Evolutionary conservation across 1,140 invertebrate genomes (phyloP).

Genomic region (Drosophila melanica): DNA sequence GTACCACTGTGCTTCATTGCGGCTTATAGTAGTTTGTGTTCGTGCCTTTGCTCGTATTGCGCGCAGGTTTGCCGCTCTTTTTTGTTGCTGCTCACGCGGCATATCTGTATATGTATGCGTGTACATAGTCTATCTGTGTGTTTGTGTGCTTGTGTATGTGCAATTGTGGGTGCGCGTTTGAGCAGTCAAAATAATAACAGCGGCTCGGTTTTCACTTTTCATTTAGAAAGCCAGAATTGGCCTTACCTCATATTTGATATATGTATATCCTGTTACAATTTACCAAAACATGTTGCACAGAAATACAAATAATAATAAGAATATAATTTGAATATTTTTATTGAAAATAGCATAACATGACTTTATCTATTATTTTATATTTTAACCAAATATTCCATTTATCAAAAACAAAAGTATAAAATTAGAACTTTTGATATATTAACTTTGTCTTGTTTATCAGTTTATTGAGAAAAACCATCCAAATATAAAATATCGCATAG

Average conservation of each 20-base stretch:
- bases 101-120: slow-evolving; percentile 28
- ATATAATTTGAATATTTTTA: too few relatives aligned
- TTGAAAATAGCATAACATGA: too few relatives aligned
- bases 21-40: slow-evolving; percentile 26
- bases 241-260: slow-evolving; percentile 34
- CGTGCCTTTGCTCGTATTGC: slow-evolving; percentile 39
- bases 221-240: slow-evolving; percentile 35
- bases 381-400: too few relatives aligned
- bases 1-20: slow-evolving; percentile 13
- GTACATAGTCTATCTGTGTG: slow-evolving; percentile 9
- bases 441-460: too few relatives aligned
- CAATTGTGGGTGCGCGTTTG: slow-evolving; percentile 38
- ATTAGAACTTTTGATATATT: too few relatives aligned
- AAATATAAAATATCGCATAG: too few relatives aligned
- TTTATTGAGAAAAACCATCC: too few relatives aligned
- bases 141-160: slow-evolving; percentile 10
- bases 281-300: not conserved
- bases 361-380: too few relatives aligned
- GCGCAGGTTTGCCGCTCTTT: slow-evolving; percentile 75
- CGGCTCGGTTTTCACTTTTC: slow-evolving; percentile 70
- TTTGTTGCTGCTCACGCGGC: slow-evolving; percentile 50
- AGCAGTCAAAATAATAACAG: slow-evolving; percentile 68
- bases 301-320: not conserved
- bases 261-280: not conserved
- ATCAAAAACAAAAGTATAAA: too few relatives aligned